Percentiles rank a stretch among this genome's conserved stretches.
Evolutionary conservation across 2,888 invertebrate genomes (phyloP).

Genomic region (Euphydryas editha): DNA sequence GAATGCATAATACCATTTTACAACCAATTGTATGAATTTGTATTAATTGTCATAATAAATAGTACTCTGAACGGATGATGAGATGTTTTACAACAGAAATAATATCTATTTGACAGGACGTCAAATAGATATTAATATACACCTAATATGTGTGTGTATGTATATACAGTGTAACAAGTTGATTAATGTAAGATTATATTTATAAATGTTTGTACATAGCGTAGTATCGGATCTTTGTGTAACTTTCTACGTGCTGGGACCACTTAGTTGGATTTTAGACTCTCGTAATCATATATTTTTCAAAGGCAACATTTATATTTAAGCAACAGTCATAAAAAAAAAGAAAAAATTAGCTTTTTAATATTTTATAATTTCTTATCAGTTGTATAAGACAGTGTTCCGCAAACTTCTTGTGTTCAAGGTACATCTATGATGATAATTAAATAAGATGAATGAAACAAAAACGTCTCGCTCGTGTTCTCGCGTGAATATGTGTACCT

Average conservation of each 20-base stretch:
- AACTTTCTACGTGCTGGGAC: conserved; percentile 50
- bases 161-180: conserved; percentile 14
- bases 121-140: not conserved
- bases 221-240: conserved; percentile 9
- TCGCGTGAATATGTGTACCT: too few relatives aligned
- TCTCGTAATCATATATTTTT: conserved; percentile 18
- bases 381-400: too few relatives aligned
- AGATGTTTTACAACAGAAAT: not conserved
- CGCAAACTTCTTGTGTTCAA: too few relatives aligned
- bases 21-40: too few relatives aligned
- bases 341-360: too few relatives aligned
- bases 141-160: conserved; percentile 7
- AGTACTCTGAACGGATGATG: not conserved
- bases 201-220: conserved; percentile 22
- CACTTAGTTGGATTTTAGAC: conserved; percentile 51
- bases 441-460: too few relatives aligned
- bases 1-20: too few relatives aligned
- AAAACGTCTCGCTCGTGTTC: too few relatives aligned
- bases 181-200: conserved; percentile 34
- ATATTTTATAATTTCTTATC: too few relatives aligned
- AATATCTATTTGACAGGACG: not conserved
- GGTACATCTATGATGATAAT: too few relatives aligned
- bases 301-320: conserved; percentile 2
- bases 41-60: too few relatives aligned
- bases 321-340: too few relatives aligned